Evolutionary conservation across 2,888 invertebrate genomes (phyloP), one percentile per base, ranked within the genome.

Genomic region (Leptinotarsa juncta): DNA sequence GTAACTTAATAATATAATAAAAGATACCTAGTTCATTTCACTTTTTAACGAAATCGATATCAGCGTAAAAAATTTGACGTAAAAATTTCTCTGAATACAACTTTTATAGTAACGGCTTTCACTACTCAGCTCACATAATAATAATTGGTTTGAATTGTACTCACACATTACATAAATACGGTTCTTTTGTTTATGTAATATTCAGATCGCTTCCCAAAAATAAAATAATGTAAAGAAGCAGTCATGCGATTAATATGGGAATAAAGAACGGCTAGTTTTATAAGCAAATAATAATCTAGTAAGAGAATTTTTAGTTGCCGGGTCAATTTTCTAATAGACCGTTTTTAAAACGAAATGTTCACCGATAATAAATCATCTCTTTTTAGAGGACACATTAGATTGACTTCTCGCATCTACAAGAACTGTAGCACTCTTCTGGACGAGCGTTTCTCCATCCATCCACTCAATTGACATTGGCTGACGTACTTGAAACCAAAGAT

Each of bases 161-260:
- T 55, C 18, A 55, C 55, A 55, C 18, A 55, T 55, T 55, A 55
- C n/a, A 55, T 55, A 55, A 55, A 18, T 55, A 20, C 3, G 16
- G 55, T 5, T 55, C 55, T 55, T 18, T 18, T 55, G 10, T 55
- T 55, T 55, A 55, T 55, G 18, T 55, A 55, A 55, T 55, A 55
- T 51, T 51, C 4, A 15, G 51, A 55, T 55, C 18, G 55, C 18
- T 18, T 55, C 18, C 55, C 55, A 55, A 55, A 55, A 55, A 55
- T 18, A 55, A 7, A 55, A 18, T 55, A 55, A 55, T 55, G 55
- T 10, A 55, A 10, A 4, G 16, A 55, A 55, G 16, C 55, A 18
- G 3, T 18, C 55, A 55, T 18, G 55, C 20, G n/a, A 10, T 7
- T 55, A 18, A 7, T n/a, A 55, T 18, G 3, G n/a, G 18, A 55